Evolutionary conservation across 1,140 invertebrate genomes (phyloP), one percentile per base, ranked within the genome.

Genomic region (Pseudobourletiella spinata): DNA sequence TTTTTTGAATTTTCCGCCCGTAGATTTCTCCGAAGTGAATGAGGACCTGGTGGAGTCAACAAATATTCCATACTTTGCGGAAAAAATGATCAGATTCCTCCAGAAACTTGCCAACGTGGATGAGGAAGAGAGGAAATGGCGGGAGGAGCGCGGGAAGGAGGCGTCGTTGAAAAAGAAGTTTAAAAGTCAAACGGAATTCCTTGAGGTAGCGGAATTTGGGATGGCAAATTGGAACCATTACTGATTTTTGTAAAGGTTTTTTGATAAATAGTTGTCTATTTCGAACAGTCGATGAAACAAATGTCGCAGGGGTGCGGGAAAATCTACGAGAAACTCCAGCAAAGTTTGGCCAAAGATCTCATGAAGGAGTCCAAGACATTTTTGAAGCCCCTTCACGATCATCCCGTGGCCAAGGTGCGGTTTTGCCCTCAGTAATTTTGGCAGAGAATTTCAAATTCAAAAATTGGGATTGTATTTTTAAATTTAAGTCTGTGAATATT

Each of bases 71-170:
- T 4, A 28, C 8, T 22, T 59, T n/a, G 15, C 50, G 18, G 18
- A 18, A 3, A 2, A 15, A 24, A 20, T 59, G 3, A 16, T 50
- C 16, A 24, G n/a, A 11, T 48, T 48, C 20, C 24, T 59, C 1
- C 3, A 32, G 1, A 59, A 16, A 15, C 18, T 59, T 3, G 14
- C 30, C 16, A 30, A 32, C 20, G n/a, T 22, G 2, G 43, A 24
- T 11, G 28, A 50, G 26, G 57, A 59, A 50, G 57, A 50, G 20
- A 59, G 44, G 18, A 11, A 48, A 48, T 11, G 14, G 20, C 44
- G 22, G 22, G 44, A 48, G 18, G 18, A 48, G 6, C 6, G 22
- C 14, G 14, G 6, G 6, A 48, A 48, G 22, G n/a, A n/a, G n/a
- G n/a, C n/a, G n/a, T 11, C 18, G 14, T 6, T 22, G 11, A 11